Percentiles rank a stretch among this genome's conserved stretches.
phyloP scores from a whole-genome alignment of 2,797 vertebrate genomes.

The Bradypus variegatus region DNA sequence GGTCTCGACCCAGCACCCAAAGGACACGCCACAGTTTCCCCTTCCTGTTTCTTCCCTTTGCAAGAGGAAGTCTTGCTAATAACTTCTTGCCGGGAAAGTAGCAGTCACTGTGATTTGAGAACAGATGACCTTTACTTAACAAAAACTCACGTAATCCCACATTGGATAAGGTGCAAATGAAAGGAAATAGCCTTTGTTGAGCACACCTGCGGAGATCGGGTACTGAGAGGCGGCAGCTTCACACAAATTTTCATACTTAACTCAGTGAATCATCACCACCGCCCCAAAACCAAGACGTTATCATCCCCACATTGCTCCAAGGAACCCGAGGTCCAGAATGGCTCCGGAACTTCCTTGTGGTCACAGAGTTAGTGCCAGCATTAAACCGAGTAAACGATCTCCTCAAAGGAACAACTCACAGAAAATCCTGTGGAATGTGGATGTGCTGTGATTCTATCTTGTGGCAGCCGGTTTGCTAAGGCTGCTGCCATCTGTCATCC shows the following conservation, averaged over 20 bases:
- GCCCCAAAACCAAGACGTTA: background rate
- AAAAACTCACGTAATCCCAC: constrained; percentile 42
- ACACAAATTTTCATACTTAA: background rate
- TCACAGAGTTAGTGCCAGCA: background rate
- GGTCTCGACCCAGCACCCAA: background rate
- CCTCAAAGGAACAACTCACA: background rate
- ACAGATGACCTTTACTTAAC: constrained; percentile 31
- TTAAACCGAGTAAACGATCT: background rate
- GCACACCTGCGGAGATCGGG: background rate
- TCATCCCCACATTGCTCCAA: fast-evolving
- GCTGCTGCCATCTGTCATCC: background rate
- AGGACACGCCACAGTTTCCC: background rate
- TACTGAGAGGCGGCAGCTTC: background rate
- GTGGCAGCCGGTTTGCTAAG: background rate
- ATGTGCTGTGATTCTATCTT: background rate
- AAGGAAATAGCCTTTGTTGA: background rate
- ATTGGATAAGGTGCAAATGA: constrained; percentile 22
- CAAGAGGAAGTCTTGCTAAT: constrained; percentile 28
- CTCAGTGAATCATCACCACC: background rate
- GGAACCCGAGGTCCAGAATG: background rate
- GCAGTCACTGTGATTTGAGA: constrained; percentile 53
- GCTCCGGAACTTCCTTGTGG: background rate
- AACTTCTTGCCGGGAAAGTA: constrained; percentile 24
- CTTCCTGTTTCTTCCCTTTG: background rate
- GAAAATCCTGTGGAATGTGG: background rate